Conservation (phyloP, 2,113 vertebrate genomes). For the Phaethon lepturus region DNA sequence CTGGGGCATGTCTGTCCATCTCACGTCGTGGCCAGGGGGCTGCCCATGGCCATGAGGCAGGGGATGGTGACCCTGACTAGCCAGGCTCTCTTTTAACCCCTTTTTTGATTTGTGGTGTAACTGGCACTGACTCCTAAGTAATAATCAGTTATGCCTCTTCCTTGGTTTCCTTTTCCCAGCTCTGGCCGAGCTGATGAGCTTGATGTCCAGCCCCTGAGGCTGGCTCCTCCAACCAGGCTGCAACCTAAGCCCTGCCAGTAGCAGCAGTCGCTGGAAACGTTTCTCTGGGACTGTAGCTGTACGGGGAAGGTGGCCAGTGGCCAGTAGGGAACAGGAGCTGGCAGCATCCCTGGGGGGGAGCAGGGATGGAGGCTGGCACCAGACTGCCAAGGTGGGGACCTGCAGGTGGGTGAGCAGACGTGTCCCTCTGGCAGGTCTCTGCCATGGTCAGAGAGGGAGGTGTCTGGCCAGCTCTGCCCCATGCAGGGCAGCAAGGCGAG, state of each 20-base stretch:
- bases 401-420: background rate
- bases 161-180: background rate
- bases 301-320: background rate
- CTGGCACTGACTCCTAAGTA: background rate
- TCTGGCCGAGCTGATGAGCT: background rate
- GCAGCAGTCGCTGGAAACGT: background rate
- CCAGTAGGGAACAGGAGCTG: background rate
- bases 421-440: background rate
- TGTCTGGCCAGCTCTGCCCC: background rate
- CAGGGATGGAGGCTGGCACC: background rate
- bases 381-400: background rate
- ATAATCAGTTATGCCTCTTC: background rate
- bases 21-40: no score
- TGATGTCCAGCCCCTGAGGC: accelerated
- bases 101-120: background rate
- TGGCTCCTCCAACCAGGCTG: background rate
- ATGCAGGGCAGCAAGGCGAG: background rate
- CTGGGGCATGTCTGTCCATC: no score
- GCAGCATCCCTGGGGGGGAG: background rate
- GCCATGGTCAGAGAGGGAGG: background rate
- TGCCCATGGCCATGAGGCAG: background rate
- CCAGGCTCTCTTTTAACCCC: background rate
- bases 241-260: background rate
- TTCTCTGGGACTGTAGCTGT: background rate
- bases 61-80: background rate